Conservation (phyloP, 2,888 invertebrate genomes). For the Diplazon laetatorius region DNA sequence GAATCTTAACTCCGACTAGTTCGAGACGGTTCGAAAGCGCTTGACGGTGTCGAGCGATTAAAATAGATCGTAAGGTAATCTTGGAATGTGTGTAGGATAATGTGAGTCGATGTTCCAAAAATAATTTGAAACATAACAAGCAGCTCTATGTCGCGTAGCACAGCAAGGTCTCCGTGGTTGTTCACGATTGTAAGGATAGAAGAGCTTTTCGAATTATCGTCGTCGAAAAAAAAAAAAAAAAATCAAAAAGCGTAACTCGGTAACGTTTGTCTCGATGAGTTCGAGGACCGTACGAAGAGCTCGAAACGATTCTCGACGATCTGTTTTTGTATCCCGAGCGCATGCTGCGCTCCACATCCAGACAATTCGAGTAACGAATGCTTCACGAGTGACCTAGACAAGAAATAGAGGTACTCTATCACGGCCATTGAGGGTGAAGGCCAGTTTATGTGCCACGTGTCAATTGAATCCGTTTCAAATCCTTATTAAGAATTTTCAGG, state of each 20-base stretch:
- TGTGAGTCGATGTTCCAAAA: conserved; percentile 78
- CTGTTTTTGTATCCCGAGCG: conserved; percentile 44
- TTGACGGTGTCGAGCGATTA: conserved; percentile 60
- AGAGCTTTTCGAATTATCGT: conserved; percentile 14
- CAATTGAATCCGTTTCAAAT: too few species aligned
- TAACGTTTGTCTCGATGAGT: conserved; percentile 24
- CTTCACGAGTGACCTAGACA: conserved; percentile 63
- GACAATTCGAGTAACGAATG: conserved; percentile 54
- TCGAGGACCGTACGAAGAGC: conserved; percentile 52
- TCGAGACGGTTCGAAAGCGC: conserved; percentile 47
- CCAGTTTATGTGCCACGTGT: conserved; percentile 26
- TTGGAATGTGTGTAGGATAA: conserved; percentile 76
- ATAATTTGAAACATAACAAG: conserved; percentile 78
- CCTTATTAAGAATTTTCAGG: too few species aligned
- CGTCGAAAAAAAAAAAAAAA: neutral
- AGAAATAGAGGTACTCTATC: conserved; percentile 60
- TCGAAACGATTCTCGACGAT: conserved; percentile 16
- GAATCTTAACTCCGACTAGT: conserved; percentile 17
- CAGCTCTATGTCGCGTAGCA: conserved; percentile 56
- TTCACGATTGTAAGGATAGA: conserved; percentile 54
- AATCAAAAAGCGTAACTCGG: neutral
- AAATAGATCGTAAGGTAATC: conserved; percentile 81
- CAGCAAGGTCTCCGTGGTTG: conserved; percentile 44
- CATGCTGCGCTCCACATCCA: conserved; percentile 35
- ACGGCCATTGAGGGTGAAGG: conserved; percentile 61